These are phyloP conservation scores for Pantelozetes paolii DNA, from an alignment of 2,888 invertebrate genomes.

Conservation along the genomic window DNA sequence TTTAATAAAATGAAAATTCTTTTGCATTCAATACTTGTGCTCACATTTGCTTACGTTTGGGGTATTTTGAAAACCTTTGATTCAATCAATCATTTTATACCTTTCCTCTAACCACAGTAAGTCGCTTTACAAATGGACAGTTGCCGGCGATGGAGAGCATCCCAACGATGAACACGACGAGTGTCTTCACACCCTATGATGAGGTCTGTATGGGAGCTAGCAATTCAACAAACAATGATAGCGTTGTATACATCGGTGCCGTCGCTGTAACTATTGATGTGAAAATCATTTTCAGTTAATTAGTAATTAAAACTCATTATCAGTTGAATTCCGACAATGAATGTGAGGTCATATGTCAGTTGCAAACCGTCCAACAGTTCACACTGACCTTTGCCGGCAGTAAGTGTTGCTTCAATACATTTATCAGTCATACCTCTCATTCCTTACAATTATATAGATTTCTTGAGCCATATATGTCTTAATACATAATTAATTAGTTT, in stretches of 20 bases:
- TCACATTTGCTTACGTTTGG: no score
- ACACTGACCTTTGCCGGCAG: neutral
- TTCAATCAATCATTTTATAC: no score
- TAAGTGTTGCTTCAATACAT: neutral
- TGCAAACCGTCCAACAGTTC: conserved; percentile 2
- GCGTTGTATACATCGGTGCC: neutral
- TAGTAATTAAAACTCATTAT: neutral
- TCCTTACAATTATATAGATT: no score
- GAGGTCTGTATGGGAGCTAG: neutral
- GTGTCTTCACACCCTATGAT: neutral
- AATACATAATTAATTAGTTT: no score
- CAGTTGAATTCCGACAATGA: conserved; percentile 9
- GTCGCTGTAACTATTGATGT: conserved; percentile 12
- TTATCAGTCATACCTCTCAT: no score
- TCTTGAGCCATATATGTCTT: no score
- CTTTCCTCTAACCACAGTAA: neutral
- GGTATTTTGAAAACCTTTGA: no score
- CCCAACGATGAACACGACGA: neutral
- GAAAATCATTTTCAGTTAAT: neutral
- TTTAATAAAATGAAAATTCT: no score
- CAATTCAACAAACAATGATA: neutral
- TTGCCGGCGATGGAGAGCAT: neutral
- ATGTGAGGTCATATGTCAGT: conserved; percentile 5
- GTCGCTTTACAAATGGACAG: neutral
- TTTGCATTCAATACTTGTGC: no score